Conservation (phyloP, 2,888 invertebrate genomes). For the Pedicia rivosa region DNA sequence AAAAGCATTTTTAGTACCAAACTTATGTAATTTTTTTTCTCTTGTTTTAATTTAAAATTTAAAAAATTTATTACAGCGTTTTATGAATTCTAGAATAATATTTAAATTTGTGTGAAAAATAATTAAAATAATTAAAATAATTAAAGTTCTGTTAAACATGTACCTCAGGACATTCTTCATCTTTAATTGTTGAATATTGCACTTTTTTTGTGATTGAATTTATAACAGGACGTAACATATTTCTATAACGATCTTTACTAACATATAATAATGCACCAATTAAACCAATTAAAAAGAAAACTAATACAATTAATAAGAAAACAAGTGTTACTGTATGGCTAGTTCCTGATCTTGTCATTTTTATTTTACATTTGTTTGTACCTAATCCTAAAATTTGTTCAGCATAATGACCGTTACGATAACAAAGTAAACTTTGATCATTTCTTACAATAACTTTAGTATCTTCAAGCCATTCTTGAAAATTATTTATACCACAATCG, state of each 20-base stretch:
- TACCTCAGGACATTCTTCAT: conserved; percentile 35
- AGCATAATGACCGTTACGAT: conserved; percentile 18
- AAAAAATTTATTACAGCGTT: no score
- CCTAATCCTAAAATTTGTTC: conserved; percentile 21
- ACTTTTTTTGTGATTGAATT: conserved; percentile 51
- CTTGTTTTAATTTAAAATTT: no score
- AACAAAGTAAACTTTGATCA: conserved; percentile 38
- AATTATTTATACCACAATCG: conserved; percentile 41
- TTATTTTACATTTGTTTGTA: conserved; percentile 19
- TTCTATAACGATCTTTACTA: conserved; percentile 40
- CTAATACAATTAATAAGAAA: conserved; percentile 36
- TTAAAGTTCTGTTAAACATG: conserved; percentile 22
- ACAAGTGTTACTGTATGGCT: conserved; percentile 28
- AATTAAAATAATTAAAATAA: no score
- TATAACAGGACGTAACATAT: conserved; percentile 41
- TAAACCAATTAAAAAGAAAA: conserved; percentile 36
- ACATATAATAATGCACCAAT: conserved; percentile 42
- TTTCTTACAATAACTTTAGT: conserved; percentile 44
- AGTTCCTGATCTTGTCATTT: conserved; percentile 16
- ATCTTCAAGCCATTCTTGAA: conserved; percentile 44
- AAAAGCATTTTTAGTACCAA: no score
- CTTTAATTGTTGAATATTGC: conserved; percentile 54
- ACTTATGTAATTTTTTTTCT: no score
- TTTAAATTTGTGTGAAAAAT: no score
- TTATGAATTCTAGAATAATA: no score